Evolutionary conservation across 2,113 vertebrate genomes (phyloP).

Genomic region (Beaufortia kweichowensis): DNA sequence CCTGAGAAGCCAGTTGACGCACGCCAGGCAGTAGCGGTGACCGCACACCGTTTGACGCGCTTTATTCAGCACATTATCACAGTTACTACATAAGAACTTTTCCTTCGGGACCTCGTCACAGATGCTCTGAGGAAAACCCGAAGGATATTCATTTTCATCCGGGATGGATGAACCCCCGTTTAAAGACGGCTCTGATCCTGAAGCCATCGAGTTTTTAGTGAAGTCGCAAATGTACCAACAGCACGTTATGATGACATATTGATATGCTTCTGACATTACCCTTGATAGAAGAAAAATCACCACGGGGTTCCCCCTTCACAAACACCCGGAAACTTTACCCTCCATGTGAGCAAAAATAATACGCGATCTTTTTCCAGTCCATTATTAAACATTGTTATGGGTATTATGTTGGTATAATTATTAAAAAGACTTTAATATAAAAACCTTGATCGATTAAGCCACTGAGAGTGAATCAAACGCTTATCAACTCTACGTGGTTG

Average conservation of each 20-base stretch:
- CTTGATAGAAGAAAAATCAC: constrained; percentile 22
- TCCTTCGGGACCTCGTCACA: constrained; percentile 68
- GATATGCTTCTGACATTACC: constrained; percentile 24
- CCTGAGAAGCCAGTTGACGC: constrained; percentile 76
- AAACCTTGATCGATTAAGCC: not conserved
- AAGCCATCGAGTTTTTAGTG: constrained; percentile 65
- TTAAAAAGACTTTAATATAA: not conserved
- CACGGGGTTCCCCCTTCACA: constrained; percentile 50
- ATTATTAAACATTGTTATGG: not conserved
- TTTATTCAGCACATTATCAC: constrained; percentile 70
- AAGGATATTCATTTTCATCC: constrained; percentile 78
- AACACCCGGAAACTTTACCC: constrained; percentile 47
- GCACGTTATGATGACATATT: not conserved
- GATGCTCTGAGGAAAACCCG: constrained; percentile 72
- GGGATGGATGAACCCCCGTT: constrained; percentile 61
- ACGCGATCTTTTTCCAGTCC: not conserved
- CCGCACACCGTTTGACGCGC: constrained; percentile 72
- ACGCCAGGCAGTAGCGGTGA: constrained; percentile 72
- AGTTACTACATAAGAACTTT: constrained; percentile 75
- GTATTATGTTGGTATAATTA: not conserved
- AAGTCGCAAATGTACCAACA: not conserved
- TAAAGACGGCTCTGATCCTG: constrained; percentile 31
- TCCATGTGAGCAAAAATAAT: not conserved
- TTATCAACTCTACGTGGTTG: not conserved
- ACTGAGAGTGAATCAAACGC: not conserved